phyloP scores from a whole-genome alignment of 2,797 vertebrate species.

The Geotrypetes seraphini region DNA sequence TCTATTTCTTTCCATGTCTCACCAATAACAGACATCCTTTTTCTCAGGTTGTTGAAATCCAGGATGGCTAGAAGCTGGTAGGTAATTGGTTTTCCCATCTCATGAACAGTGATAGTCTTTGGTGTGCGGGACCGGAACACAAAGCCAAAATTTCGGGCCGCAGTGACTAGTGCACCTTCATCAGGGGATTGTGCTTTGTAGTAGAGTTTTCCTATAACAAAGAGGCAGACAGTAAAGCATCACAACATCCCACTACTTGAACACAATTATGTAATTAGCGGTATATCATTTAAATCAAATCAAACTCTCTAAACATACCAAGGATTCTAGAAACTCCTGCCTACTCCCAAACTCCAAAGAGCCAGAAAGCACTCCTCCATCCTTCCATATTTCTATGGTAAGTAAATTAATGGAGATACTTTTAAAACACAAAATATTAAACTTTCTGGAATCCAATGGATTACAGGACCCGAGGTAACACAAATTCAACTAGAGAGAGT shows the following conservation, averaged over 20 bases:
- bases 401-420: too few species aligned
- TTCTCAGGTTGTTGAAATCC: slow-evolving; percentile 91
- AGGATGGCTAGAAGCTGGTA: slow-evolving; percentile 85
- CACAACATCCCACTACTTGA: background rate
- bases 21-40: slow-evolving; percentile 93
- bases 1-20: too few species aligned
- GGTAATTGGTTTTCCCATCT: slow-evolving; percentile 67
- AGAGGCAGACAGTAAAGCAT: rapidly evolving
- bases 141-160: slow-evolving; percentile 84
- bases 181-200: slow-evolving; percentile 93
- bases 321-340: background rate
- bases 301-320: background rate
- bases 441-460: too few species aligned
- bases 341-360: background rate
- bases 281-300: too few species aligned
- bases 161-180: slow-evolving; percentile 80
- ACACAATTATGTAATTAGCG: too few species aligned
- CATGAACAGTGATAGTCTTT: slow-evolving; percentile 71
- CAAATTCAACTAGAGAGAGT: too few species aligned
- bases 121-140: slow-evolving; percentile 85
- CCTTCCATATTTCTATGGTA: too few species aligned
- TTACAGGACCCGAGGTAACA: too few species aligned
- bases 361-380: too few species aligned
- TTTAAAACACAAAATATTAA: too few species aligned
- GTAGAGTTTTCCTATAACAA: slow-evolving; percentile 63